Percentiles rank a stretch among this genome's conserved stretches.
Evolutionary conservation across 2,113 vertebrate species (phyloP).

Genomic region (Rhipidura dahli): DNA sequence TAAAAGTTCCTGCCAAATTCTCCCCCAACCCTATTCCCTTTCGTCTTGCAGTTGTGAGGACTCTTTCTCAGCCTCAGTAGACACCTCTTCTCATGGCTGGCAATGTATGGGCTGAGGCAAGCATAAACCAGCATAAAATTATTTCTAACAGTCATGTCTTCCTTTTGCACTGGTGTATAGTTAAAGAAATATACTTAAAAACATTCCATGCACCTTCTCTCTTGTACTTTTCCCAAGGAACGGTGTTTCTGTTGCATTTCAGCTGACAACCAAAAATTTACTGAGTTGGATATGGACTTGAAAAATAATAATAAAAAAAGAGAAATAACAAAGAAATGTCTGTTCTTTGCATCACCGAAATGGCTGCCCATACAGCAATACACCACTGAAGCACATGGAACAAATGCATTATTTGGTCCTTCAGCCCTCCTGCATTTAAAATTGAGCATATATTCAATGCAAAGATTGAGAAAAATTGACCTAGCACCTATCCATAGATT

Average conservation of each 20-base stretch:
- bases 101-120: neutral
- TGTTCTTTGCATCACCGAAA: neutral
- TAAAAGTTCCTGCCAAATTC: neutral
- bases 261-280: neutral
- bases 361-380: constrained; percentile 44
- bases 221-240: neutral
- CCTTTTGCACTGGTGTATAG: neutral
- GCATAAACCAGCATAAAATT: neutral
- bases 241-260: neutral
- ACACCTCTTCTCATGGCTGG: neutral
- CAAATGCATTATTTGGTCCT: neutral
- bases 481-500: neutral
- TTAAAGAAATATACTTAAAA: neutral
- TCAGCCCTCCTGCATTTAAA: neutral
- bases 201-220: neutral
- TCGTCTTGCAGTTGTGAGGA: neutral
- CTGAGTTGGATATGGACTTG: neutral
- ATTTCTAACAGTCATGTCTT: neutral
- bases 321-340: neutral
- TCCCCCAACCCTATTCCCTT: neutral
- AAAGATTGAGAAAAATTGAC: neutral
- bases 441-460: neutral
- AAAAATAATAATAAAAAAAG: neutral
- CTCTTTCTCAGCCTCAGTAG: neutral
- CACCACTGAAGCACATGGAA: constrained; percentile 67